Base-by-base conservation (phyloP, 2,888 invertebrate genomes). In the Trachelus tabidus region DNA sequence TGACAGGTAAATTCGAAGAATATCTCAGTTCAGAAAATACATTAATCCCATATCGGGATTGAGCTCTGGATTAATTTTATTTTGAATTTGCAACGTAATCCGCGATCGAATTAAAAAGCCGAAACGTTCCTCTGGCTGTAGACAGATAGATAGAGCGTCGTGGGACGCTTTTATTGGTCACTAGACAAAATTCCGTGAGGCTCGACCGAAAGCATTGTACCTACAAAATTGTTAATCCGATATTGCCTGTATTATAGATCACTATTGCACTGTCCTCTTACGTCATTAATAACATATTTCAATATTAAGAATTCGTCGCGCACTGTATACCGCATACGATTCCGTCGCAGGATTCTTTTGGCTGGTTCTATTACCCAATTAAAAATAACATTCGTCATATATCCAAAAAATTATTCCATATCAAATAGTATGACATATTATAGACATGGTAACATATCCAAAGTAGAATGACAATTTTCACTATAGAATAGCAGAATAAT, bases 251-350 rank as follows among this genome's bases (percentile, higher is more conserved):
- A 56, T 9, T 56, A 74, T 74, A 75, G 73, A 80, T 75, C 79
- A 80, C 81, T 78, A 73, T 79, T 81, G 81, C 81, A 82, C 81
- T 81, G 79, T 76, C 81, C 77, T 81, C 76, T 77, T 81, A 76
- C 79, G 68, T 79, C 76, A 74, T 23, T 71, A 11, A 9, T 71
- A 33, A 71, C 11, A 33, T 71, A 71, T 33, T 15, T 71, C 71
- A 34, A 71, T 74, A 34, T 34, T 74, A 30, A 74, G 35, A 74
- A 34, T 74, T 34, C 35, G 3, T 74, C 34, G 30, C 74, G n/a
- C n/a, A 34, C 74, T 15, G 15, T 74, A 34, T 35, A 12, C 35
- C 23, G 35, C 12, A 31, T 30, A 30, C 11, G 23, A 34, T 33
- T 35, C 34, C 74, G 74, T 11, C 74, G 37, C 71, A 34, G 71